Evolutionary conservation across 2,797 vertebrate genomes (phyloP).

Genomic region (Melanotaenia boesemani): DNA sequence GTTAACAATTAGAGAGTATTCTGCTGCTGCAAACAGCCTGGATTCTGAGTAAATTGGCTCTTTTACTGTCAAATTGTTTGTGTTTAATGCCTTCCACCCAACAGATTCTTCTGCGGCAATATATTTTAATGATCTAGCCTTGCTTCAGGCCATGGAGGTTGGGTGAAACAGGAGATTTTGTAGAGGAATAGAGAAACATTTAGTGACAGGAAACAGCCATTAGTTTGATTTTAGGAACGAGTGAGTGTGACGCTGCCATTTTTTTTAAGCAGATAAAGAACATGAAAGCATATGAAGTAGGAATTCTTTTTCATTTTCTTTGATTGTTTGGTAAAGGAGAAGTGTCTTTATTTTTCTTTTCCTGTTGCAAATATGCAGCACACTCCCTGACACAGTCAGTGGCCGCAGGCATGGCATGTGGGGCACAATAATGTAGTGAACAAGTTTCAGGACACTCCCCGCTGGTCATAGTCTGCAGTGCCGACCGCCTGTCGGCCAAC

Average conservation of each 20-base stretch:
- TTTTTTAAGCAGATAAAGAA: background rate
- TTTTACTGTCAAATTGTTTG: slow-evolving; percentile 78
- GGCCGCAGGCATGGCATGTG: slow-evolving; percentile 53
- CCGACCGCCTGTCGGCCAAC: slow-evolving; percentile 69
- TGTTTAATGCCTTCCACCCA: slow-evolving; percentile 72
- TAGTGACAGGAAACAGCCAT: slow-evolving; percentile 20
- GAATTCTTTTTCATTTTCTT: slow-evolving; percentile 2
- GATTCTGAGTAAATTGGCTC: slow-evolving; percentile 67
- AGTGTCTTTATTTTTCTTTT: slow-evolving; percentile 12
- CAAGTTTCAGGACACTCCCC: slow-evolving; percentile 71
- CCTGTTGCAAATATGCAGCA: slow-evolving; percentile 10
- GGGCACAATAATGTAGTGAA: slow-evolving; percentile 63
- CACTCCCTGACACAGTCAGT: slow-evolving; percentile 25
- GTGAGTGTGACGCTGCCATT: background rate
- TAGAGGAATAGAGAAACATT: slow-evolving; percentile 39
- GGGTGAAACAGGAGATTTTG: slow-evolving; percentile 54
- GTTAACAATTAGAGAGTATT: slow-evolving; percentile 50
- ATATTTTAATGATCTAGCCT: slow-evolving; percentile 76
- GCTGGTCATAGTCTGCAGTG: slow-evolving; percentile 66
- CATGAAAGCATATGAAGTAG: background rate
- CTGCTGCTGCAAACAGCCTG: slow-evolving; percentile 43
- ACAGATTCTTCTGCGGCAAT: slow-evolving; percentile 68
- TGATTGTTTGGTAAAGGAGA: slow-evolving; percentile 6
- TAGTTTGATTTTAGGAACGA: slow-evolving; percentile 12
- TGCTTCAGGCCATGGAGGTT: slow-evolving; percentile 54